Base-by-base conservation (phyloP, 64 coral and sea anemone species). In the Porites australiensis region DNA sequence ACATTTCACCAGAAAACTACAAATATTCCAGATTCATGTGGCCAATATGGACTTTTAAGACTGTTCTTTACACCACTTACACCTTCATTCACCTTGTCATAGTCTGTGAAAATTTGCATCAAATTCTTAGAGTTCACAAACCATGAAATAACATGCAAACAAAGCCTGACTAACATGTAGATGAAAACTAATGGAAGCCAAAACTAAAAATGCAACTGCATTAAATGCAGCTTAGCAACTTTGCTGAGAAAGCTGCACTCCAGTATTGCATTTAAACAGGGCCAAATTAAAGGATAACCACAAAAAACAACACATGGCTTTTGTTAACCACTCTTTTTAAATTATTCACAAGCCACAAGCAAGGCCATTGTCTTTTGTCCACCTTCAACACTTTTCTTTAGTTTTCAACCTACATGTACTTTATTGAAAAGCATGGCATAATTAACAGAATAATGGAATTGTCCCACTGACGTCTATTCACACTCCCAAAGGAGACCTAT, bases 271-370 rank as follows among this genome's bases (percentile, higher is more conserved):
- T 58, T 79, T 79, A 8, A 79, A 63, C 47, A 48, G 81, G 69
- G 46, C 64, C 81, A 84, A 84, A 84, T 65, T 47, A 64, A 61
- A 84, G 64, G 58, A 18, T n/a, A 84, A 11, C 63, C 77, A 68
- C 46, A 69, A 4, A 69, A 84, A 68, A 66, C 69, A 84, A 23
- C 63, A 68, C 64, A 84, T 84, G 81, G 81, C 64, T 63, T 84
- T 84, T 84, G 81, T 84, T 69, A 50, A 21, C 81, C 61, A 84
- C 81, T 68, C 5, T 16, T 52, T 48, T 65, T 84, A 12, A 84
- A 84, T 84, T 22, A 84, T 84, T 84, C 81, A 84, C 45, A 44
- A 46, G 63, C 81, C 81, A 84, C 81, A 84, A 84, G 81, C 81
- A 50, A 82, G 18, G 18, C 18, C 14, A 68, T 84, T 84, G 81